These are phyloP conservation scores for Brachionus sp. DNA, from an alignment of 1,140 invertebrate genomes.

Conservation along the genomic window DNA sequence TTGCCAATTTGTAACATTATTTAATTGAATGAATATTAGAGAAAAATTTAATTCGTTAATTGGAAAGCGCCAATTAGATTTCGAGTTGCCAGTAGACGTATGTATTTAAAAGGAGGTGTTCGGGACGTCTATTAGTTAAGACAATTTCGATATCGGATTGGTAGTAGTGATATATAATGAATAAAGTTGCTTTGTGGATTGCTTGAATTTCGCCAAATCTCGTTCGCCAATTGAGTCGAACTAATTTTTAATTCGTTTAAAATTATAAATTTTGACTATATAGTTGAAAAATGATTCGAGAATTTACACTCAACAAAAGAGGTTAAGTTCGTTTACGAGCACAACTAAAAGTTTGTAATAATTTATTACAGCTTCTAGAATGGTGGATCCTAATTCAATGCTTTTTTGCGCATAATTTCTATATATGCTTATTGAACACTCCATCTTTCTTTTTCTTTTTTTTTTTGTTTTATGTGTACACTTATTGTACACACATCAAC, in stretches of 20 bases:
- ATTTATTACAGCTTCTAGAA: neutral
- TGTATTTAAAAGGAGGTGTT: neutral
- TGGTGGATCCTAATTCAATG: neutral
- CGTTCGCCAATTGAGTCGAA: conserved; percentile 26
- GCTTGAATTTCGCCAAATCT: neutral
- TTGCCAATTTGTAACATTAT: conserved; percentile 43
- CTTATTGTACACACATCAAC: too few species aligned
- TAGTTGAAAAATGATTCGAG: conserved; percentile 30
- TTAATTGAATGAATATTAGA: neutral
- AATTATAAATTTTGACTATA: neutral
- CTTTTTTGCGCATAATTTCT: neutral
- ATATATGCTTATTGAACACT: neutral
- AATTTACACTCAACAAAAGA: neutral
- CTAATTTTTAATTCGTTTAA: conserved; percentile 17
- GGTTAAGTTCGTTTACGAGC: neutral
- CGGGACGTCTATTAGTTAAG: neutral
- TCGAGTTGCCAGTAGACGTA: conserved; percentile 21
- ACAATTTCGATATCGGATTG: neutral
- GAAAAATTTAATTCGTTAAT: conserved; percentile 25
- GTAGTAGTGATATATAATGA: neutral
- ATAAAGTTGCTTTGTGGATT: neutral
- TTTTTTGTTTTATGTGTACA: neutral
- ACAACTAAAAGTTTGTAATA: neutral
- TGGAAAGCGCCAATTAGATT: conserved; percentile 23
- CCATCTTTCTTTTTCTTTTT: neutral